Evolutionary conservation across 2,113 vertebrate species (phyloP).

Genomic region (Chauna torquata): DNA sequence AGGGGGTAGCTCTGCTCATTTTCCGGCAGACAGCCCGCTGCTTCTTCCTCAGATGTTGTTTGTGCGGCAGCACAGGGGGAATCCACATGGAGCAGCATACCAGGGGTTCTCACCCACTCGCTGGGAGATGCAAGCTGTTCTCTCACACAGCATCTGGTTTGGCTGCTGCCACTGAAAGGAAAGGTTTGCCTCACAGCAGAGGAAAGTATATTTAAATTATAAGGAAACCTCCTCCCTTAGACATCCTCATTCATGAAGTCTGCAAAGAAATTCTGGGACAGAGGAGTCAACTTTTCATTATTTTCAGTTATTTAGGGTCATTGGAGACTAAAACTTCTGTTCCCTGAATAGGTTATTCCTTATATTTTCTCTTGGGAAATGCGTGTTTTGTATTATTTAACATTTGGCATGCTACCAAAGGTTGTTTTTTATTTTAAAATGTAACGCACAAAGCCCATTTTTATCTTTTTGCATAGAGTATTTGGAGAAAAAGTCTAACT

Average conservation of each 20-base stretch:
- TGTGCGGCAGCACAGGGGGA: slow-evolving; percentile 41
- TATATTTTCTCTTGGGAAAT: background rate
- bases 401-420: background rate
- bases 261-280: background rate
- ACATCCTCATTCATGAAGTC: background rate
- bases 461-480: background rate
- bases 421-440: background rate
- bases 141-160: slow-evolving; percentile 34
- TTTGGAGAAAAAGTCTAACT: background rate
- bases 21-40: background rate
- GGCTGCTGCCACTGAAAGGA: background rate
- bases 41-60: slow-evolving; percentile 62
- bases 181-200: slow-evolving; percentile 1
- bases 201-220: background rate
- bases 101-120: slow-evolving; percentile 53
- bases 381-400: background rate
- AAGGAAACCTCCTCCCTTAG: background rate
- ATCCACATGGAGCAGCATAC: slow-evolving; percentile 50
- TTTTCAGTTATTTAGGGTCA: background rate
- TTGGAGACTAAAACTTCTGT: background rate
- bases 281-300: background rate
- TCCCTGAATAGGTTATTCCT: background rate
- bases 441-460: background rate
- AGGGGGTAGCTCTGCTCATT: slow-evolving; percentile 14
- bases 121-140: slow-evolving; percentile 43